These are phyloP conservation scores for Drosophila sordidula DNA, from an alignment of 2,888 invertebrate species.

Conservation along the genomic window DNA sequence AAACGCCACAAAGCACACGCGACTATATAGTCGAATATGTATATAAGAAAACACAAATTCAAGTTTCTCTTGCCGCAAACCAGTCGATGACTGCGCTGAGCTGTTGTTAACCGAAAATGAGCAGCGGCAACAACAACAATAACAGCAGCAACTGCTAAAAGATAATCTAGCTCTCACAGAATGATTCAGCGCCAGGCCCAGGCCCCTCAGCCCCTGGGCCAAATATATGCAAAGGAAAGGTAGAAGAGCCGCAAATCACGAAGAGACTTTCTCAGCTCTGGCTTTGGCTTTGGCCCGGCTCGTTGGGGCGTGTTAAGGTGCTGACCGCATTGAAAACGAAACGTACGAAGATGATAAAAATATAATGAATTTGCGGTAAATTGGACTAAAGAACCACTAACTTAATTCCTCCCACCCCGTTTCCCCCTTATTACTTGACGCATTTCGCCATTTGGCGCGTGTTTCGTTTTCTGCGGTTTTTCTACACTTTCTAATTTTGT, in stretches of 20 bases:
- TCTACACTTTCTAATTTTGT: constrained; percentile 70
- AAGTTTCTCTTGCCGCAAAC: constrained; percentile 74
- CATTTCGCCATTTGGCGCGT: constrained; percentile 6
- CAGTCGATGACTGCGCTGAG: constrained; percentile 60
- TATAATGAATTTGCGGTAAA: constrained; percentile 13
- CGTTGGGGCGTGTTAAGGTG: constrained; percentile 44
- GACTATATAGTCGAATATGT: constrained; percentile 13
- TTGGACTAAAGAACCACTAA: constrained; percentile 51
- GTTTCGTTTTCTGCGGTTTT: constrained; percentile 28
- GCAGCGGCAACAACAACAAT: constrained; percentile 26
- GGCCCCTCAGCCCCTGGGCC: too few relatives aligned
- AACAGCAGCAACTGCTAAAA: constrained; percentile 2
- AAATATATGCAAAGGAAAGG: constrained; percentile 15
- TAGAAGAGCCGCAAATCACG: constrained; percentile 49
- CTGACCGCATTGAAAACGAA: constrained; percentile 50
- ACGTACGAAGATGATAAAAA: constrained; percentile 13
- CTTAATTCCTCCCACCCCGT: neutral
- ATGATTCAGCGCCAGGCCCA: constrained; percentile 38
- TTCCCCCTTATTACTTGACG: neutral
- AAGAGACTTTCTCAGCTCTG: constrained; percentile 64
- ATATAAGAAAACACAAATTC: constrained; percentile 6
- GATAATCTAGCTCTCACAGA: constrained; percentile 52
- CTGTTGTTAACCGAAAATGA: constrained; percentile 41
- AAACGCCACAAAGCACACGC: constrained; percentile 51
- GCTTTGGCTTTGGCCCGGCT: constrained; percentile 45